Evolutionary conservation across 2,113 vertebrate genomes (phyloP), one percentile per base, ranked within the genome.

Genomic region (Coreoperca whiteheadi): DNA sequence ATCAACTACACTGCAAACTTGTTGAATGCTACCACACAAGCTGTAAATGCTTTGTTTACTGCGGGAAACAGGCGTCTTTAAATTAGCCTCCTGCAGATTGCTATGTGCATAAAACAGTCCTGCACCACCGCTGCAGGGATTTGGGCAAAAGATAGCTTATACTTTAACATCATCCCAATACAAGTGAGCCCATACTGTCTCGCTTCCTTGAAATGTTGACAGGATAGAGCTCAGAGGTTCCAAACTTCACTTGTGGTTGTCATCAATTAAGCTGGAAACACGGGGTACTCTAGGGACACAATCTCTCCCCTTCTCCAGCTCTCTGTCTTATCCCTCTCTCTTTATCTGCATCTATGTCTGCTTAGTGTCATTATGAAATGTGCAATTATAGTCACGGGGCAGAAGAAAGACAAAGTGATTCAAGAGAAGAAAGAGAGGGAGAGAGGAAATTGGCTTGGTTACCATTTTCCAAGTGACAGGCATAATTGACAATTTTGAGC

Each of bases 21-120:
- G 87, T 77, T 87, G 78, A 81, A 77, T 6, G 77, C 82, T 89
- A 74, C 91, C 92, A 88, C 91, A 91, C 91, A 92, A 6, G 88
- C 74, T 76, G 90, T 90, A 90, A 90, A 91, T 84, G 84, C 67
- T 84, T 65, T 91, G 91, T 94, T 93, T 92, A 93, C 87, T 53
- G 77, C 46, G 66, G 75, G 69, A 89, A 88, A 77, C 53, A 14
- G 2, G 69, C 61, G 2, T 89, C 90, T 92, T 91, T 81, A 82
- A 94, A 91, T 91, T 88, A 91, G 85, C 79, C 87, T 92, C 85
- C 83, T 61, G 80, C 74, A 91, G 88, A 93, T 92, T 88, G 69
- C 83, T 86, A 89, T 28, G 88, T 91, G 77, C 73, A 32, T 78
- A 79, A 85, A 91, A 83, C 77, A 87, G 71, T 74, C 66, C 71